Percentiles rank a stretch among this genome's conserved stretches.
Evolutionary conservation across 2,888 invertebrate species (phyloP).

Genomic region (Hymenopus coronatus): DNA sequence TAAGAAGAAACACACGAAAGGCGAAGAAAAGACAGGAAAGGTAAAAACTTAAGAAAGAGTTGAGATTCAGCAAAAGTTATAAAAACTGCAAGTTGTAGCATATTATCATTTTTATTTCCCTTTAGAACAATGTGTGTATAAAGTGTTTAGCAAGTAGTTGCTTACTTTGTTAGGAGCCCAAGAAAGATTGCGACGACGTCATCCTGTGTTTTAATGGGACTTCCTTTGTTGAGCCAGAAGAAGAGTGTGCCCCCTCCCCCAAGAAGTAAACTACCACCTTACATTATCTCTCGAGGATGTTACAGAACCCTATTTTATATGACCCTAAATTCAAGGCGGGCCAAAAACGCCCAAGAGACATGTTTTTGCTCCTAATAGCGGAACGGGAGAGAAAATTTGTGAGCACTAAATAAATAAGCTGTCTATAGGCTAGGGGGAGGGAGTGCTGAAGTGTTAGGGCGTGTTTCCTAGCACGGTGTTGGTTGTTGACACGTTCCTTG

Average conservation of each 20-base stretch:
- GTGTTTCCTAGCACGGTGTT: too few species aligned
- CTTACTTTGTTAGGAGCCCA: neutral
- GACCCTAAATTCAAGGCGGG: neutral
- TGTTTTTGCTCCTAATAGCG: neutral
- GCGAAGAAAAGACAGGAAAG: too few species aligned
- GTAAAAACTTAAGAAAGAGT: too few species aligned
- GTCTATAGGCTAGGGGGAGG: too few species aligned
- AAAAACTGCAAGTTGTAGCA: too few species aligned
- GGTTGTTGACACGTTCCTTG: too few species aligned
- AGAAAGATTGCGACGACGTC: neutral
- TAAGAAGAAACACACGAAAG: too few species aligned
- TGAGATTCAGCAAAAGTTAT: too few species aligned
- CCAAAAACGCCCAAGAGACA: neutral
- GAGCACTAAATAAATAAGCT: neutral
- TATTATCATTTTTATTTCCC: too few species aligned
- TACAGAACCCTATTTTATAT: neutral
- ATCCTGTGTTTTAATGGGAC: neutral
- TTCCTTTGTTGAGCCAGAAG: neutral
- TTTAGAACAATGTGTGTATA: too few species aligned
- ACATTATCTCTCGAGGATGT: neutral
- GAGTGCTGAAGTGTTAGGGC: too few species aligned
- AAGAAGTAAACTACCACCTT: neutral
- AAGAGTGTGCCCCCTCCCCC: neutral
- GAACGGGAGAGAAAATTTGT: neutral
- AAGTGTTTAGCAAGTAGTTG: too few species aligned